Conservation (phyloP, 2,113 vertebrate genomes). For the Plotosus lineatus region DNA sequence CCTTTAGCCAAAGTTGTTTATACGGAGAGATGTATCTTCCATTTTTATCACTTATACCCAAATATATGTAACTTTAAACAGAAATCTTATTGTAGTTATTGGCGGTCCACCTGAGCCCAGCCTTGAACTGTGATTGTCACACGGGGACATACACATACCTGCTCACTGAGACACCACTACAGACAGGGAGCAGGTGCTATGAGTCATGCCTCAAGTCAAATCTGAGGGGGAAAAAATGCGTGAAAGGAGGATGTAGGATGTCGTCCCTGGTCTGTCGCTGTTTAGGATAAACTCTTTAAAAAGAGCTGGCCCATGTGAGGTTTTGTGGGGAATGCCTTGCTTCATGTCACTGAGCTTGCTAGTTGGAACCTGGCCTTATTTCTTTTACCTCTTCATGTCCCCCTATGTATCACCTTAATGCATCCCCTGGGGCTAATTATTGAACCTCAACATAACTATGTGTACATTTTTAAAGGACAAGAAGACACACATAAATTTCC, state of each 20-base stretch:
- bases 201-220: constrained; percentile 13
- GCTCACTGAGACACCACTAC: not conserved
- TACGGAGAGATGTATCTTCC: not conserved
- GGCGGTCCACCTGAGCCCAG: no score
- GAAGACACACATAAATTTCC: no score
- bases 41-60: not conserved
- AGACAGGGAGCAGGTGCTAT: not conserved
- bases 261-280: not conserved
- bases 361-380: not conserved
- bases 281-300: constrained; percentile 6
- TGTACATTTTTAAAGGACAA: no score
- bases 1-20: not conserved
- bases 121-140: not conserved
- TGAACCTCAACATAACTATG: no score
- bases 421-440: no score
- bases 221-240: not conserved
- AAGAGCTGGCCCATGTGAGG: not conserved
- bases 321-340: not conserved
- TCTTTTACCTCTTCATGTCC: not conserved
- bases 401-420: no score
- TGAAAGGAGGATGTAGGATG: not conserved
- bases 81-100: not conserved
- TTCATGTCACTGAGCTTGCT: not conserved
- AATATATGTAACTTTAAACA: not conserved
- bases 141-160: not conserved